phyloP scores from a whole-genome alignment of 2,888 invertebrate species.

The Alsophila aescularia region DNA sequence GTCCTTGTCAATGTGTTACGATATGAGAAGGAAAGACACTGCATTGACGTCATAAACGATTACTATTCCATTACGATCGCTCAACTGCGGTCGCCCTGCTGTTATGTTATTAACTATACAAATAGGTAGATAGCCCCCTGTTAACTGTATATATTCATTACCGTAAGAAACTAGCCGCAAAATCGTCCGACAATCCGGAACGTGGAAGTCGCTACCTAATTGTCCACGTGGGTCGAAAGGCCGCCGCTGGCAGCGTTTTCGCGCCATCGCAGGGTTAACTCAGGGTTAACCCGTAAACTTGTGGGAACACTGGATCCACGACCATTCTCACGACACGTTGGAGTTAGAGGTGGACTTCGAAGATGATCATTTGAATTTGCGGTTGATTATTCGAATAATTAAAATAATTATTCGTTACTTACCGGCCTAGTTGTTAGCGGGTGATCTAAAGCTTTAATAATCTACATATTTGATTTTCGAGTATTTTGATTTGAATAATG shows the following conservation, averaged over 20 bases:
- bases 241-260: constrained; percentile 51
- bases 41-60: no score
- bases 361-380: neutral
- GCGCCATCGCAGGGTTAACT: constrained; percentile 57
- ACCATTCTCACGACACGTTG: constrained; percentile 63
- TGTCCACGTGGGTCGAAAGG: constrained; percentile 42
- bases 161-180: constrained; percentile 5
- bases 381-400: neutral
- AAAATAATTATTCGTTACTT: neutral
- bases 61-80: no score
- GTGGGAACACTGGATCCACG: constrained; percentile 55
- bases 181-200: constrained; percentile 29
- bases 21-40: no score
- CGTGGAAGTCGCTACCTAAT: constrained; percentile 43
- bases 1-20: no score
- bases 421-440: no score
- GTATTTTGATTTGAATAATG: no score
- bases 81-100: no score
- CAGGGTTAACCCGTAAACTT: constrained; percentile 62
- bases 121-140: no score
- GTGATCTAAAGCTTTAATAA: no score
- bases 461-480: no score
- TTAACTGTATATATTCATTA: neutral
- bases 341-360: constrained; percentile 38
- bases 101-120: no score